Percentiles rank a stretch among this genome's conserved stretches.
These are phyloP conservation scores for Mesocentrotus franciscanus DNA, from an alignment of 53 echinoderm and acorn worm species.

Conservation along the genomic window DNA sequence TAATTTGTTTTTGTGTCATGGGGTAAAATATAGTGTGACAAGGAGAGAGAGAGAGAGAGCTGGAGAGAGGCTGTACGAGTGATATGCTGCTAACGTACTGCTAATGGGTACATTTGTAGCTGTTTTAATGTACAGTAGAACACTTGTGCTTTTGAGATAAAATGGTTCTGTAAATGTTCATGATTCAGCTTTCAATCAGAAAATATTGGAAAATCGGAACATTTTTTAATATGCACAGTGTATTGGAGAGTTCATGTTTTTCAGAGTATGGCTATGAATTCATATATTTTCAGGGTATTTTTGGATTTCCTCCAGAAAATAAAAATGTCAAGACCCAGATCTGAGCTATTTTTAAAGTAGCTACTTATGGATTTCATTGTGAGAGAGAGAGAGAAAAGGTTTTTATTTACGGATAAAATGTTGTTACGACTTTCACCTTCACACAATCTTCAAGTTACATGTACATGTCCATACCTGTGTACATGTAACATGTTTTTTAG, in stretches of 20 bases:
- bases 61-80: background rate
- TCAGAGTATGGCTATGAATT: background rate
- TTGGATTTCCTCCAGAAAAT: background rate
- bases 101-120: background rate
- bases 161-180: background rate
- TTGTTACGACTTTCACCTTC: too few species aligned
- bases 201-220: background rate
- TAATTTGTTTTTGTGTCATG: constrained; percentile 53
- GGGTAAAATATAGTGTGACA: background rate
- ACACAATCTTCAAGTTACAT: too few species aligned
- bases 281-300: background rate
- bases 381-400: too few species aligned
- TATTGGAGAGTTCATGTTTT: background rate
- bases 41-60: background rate
- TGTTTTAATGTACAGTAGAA: background rate
- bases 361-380: background rate
- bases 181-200: background rate
- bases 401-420: too few species aligned
- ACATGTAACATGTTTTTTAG: too few species aligned
- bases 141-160: background rate
- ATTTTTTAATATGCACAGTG: background rate
- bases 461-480: too few species aligned
- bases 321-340: background rate
- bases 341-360: background rate
- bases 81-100: background rate